Conservation (phyloP, 2,888 invertebrate genomes). For the Venustoraphidia nigricollis region DNA sequence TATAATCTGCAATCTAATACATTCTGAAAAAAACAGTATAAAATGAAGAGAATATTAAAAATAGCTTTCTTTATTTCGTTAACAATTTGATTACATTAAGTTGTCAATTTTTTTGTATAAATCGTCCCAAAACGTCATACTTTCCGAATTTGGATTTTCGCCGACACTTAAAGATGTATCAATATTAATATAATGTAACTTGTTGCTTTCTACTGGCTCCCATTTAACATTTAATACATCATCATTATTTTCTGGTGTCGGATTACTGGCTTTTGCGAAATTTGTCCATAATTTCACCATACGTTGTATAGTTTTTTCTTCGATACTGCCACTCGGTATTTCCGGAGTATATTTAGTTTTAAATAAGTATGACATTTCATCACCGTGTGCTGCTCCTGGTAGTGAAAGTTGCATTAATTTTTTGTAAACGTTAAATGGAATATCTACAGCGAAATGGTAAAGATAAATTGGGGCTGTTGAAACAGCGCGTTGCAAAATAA, state of each 20-base stretch:
- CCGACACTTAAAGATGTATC: conserved; percentile 16
- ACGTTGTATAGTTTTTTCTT: conserved; percentile 12
- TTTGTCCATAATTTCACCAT: conserved; percentile 17
- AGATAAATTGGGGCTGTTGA: conserved; percentile 14
- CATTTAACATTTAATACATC: conserved; percentile 16
- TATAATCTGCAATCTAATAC: too few relatives aligned
- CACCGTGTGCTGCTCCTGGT: conserved; percentile 17
- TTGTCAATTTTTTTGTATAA: conserved; percentile 1
- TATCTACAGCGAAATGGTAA: conserved; percentile 15
- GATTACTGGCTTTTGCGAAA: conserved; percentile 17
- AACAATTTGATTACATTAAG: conserved; percentile 6
- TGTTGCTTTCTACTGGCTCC: conserved; percentile 15
- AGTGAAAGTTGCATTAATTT: conserved; percentile 8
- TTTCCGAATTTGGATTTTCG: conserved; percentile 17
- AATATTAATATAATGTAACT: conserved; percentile 19
- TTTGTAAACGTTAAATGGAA: conserved; percentile 13
- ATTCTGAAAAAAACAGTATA: too few relatives aligned
- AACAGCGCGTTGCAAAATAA: conserved; percentile 10
- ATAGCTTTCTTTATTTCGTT: not conserved
- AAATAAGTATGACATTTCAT: conserved; percentile 20
- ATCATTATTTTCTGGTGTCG: conserved; percentile 16
- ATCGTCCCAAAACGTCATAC: conserved; percentile 21
- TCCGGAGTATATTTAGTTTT: conserved; percentile 11
- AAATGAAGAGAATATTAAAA: too few relatives aligned
- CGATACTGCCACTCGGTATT: conserved; percentile 10